phyloP scores from a whole-genome alignment of 2,797 vertebrate genomes.

The Nyctibius grandis region DNA sequence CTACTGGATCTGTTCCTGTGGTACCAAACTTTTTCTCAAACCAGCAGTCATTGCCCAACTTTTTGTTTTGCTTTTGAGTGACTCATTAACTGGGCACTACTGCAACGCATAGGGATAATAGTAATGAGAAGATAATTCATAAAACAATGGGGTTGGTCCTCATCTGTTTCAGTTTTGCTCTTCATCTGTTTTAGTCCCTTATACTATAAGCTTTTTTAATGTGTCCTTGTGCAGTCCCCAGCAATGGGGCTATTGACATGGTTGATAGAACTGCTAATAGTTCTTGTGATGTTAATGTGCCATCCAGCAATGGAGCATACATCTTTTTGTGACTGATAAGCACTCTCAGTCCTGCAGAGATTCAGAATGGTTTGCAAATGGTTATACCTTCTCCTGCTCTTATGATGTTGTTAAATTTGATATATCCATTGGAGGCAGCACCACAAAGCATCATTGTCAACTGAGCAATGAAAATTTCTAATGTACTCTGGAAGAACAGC shows the following conservation, averaged over 20 bases:
- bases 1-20: neutral
- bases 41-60: neutral
- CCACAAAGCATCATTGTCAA: neutral
- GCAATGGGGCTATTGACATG: accelerated
- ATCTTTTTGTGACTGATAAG: neutral
- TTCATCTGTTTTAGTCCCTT: neutral
- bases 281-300: neutral
- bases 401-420: neutral
- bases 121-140: neutral
- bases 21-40: neutral
- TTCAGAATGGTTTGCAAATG: neutral
- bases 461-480: neutral
- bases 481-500: neutral
- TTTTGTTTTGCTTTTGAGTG: neutral
- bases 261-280: neutral
- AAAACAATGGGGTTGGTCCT: neutral
- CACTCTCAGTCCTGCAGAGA: neutral
- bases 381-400: neutral
- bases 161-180: neutral
- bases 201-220: accelerated
- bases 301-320: neutral
- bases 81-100: neutral
- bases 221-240: neutral
- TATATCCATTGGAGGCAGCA: neutral
- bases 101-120: neutral